Conservation (phyloP, 37 sponge, comb jelly and placozoan species). For the Dysidea cf. avara region DNA sequence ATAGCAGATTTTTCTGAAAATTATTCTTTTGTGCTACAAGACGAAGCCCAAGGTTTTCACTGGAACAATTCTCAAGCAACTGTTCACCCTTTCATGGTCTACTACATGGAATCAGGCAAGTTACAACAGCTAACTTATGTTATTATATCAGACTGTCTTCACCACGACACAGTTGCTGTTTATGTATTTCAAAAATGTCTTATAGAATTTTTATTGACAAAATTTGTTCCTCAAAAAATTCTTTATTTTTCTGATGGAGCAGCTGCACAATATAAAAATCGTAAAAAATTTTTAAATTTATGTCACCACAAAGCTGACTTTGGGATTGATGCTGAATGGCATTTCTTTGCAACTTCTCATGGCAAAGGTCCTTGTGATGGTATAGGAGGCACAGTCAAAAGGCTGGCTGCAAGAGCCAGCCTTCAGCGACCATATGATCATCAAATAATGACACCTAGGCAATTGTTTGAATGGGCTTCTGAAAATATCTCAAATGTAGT, state of each 20-base stretch:
- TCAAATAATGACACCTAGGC: slow-evolving; percentile 55
- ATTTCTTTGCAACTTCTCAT: slow-evolving; percentile 58
- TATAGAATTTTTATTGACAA: slow-evolving; percentile 17
- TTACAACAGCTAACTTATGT: slow-evolving; percentile 35
- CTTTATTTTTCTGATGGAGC: slow-evolving; percentile 64
- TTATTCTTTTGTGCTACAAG: too few relatives aligned
- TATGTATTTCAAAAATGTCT: slow-evolving; percentile 35
- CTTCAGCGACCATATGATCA: slow-evolving; percentile 24
- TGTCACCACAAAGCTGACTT: slow-evolving; percentile 55
- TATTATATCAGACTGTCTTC: slow-evolving; percentile 44
- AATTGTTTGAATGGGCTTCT: slow-evolving; percentile 38
- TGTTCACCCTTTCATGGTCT: slow-evolving; percentile 27
- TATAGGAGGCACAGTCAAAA: slow-evolving; percentile 63
- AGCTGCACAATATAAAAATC: slow-evolving; percentile 56
- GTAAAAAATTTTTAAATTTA: slow-evolving; percentile 38
- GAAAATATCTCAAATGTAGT: slow-evolving; percentile 14
- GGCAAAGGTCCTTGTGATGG: slow-evolving; percentile 66
- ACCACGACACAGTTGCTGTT: slow-evolving; percentile 58
- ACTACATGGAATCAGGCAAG: slow-evolving; percentile 29
- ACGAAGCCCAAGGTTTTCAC: slow-evolving; percentile 50
- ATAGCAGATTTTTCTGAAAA: slow-evolving; percentile 45
- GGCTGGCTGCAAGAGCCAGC: slow-evolving; percentile 49
- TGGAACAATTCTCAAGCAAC: slow-evolving; percentile 45
- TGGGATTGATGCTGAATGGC: slow-evolving; percentile 53
- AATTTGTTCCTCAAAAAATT: slow-evolving; percentile 16